phyloP scores from a whole-genome alignment of 2,888 invertebrate genomes.

The Nemotelus nigrinus region DNA sequence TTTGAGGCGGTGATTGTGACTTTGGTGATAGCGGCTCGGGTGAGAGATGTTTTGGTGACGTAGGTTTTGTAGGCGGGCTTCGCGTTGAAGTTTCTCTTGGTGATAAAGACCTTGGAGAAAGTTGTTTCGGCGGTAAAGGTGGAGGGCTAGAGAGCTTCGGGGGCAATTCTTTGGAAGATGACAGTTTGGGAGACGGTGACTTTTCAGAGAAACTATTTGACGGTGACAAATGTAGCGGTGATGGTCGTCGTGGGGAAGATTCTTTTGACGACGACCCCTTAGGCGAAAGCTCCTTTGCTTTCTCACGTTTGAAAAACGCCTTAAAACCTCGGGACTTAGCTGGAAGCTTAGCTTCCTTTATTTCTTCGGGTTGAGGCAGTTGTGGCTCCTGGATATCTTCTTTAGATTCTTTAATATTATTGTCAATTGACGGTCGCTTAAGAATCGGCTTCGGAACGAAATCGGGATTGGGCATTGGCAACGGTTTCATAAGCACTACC shows the following conservation, averaged over 20 bases:
- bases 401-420: slow-evolving; percentile 9
- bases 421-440: slow-evolving; percentile 67
- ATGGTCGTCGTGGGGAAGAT: slow-evolving; percentile 4
- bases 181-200: slow-evolving; percentile 9
- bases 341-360: slow-evolving; percentile 45
- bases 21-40: slow-evolving; percentile 1
- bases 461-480: slow-evolving; percentile 74
- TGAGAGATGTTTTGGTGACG: neutral
- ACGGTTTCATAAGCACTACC: slow-evolving; percentile 69
- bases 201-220: slow-evolving; percentile 13
- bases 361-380: neutral
- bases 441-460: slow-evolving; percentile 83
- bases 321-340: slow-evolving; percentile 55
- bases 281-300: slow-evolving; percentile 39
- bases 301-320: slow-evolving; percentile 52
- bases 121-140: neutral
- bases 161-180: slow-evolving; percentile 10
- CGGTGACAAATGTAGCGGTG: neutral
- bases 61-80: neutral
- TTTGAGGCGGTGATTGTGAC: neutral
- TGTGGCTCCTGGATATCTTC: slow-evolving; percentile 18
- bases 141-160: neutral
- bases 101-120: slow-evolving; percentile 14
- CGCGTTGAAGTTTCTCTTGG: neutral
- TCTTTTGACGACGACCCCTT: slow-evolving; percentile 25